phyloP scores from a whole-genome alignment of 2,797 vertebrate genomes.

The Sarcophilus harrisii region DNA sequence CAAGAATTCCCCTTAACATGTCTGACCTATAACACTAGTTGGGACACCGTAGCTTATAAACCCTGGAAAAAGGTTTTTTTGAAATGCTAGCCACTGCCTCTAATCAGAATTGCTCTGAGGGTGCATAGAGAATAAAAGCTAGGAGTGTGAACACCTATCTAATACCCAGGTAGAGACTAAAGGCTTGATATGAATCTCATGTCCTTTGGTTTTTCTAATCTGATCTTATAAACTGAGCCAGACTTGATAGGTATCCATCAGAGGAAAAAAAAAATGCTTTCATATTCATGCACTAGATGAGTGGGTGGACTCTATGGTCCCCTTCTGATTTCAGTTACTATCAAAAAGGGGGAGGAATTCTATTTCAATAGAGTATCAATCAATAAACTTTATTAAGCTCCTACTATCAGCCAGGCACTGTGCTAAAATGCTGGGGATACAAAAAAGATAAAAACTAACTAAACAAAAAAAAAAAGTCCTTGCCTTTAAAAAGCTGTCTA shows the following conservation, averaged over 20 bases:
- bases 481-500: not conserved
- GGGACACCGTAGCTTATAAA: not conserved
- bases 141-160: not conserved
- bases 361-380: not conserved
- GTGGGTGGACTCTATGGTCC: not conserved
- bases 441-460: not conserved
- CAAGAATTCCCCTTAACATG: not conserved
- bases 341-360: not conserved
- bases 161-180: not conserved
- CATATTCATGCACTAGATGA: not conserved
- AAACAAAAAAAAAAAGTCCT: not conserved
- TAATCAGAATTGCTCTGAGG: not conserved
- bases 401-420: not conserved
- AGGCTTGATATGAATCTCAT: not conserved
- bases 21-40: not conserved
- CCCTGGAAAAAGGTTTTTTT: not conserved
- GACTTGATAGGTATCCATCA: not conserved
- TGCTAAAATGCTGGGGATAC: not conserved
- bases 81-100: not conserved
- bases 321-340: not conserved
- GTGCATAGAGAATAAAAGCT: not conserved
- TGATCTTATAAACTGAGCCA: not conserved
- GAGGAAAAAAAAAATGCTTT: not conserved
- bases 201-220: not conserved
- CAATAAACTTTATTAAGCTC: not conserved